Evolutionary conservation across 2,888 invertebrate species (phyloP).

Genomic region (Amphiduros pacificus): DNA sequence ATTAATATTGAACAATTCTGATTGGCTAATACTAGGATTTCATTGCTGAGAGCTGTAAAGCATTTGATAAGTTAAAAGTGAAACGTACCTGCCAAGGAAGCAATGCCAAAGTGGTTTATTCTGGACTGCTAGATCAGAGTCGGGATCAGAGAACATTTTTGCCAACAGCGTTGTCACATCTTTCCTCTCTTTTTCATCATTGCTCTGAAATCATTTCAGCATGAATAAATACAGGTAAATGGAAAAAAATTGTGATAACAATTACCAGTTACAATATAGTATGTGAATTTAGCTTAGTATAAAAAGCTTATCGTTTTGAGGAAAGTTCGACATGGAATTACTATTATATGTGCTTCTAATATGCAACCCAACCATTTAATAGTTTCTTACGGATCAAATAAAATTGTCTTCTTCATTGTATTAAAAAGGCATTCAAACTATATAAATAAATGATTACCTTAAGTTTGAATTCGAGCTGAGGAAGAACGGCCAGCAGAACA

Average conservation of each 20-base stretch:
- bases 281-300: no score
- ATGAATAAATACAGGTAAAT: not conserved
- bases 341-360: no score
- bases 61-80: no score
- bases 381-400: no score
- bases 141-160: constrained; percentile 94
- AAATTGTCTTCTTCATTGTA: no score
- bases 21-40: no score
- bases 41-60: no score
- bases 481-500: constrained; percentile 83
- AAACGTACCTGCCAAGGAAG: constrained; percentile 74
- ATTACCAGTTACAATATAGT: no score
- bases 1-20: no score
- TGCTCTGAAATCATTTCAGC: constrained; percentile 66
- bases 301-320: no score
- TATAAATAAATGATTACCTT: constrained; percentile 46
- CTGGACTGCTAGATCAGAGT: constrained; percentile 83
- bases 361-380: no score
- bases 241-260: not conserved
- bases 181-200: constrained; percentile 84
- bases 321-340: no score
- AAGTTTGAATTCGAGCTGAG: constrained; percentile 89
- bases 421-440: not conserved
- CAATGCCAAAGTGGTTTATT: constrained; percentile 88
- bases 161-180: constrained; percentile 78